phyloP scores from a whole-genome alignment of 2,888 invertebrate species.

The Spodoptera exigua region DNA sequence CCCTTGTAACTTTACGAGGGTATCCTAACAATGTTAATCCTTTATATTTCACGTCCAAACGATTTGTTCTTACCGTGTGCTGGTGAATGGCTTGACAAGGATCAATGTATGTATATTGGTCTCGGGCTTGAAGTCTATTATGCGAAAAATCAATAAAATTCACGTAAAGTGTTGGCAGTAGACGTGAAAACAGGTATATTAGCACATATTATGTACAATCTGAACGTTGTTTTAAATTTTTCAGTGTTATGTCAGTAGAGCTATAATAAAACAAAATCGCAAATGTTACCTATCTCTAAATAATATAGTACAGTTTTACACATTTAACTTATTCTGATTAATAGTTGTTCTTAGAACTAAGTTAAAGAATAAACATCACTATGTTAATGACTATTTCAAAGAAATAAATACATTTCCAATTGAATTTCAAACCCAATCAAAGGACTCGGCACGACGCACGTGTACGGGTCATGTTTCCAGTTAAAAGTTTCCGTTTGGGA shows the following conservation, averaged over 20 bases:
- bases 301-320: no score
- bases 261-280: background rate
- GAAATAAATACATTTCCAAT: constrained; percentile 1
- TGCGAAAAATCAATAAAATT: constrained; percentile 43
- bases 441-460: constrained; percentile 23
- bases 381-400: background rate
- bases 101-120: constrained; percentile 30
- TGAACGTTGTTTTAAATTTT: no score
- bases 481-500: constrained; percentile 59
- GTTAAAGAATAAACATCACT: no score
- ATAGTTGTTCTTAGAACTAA: no score
- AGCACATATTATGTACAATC: no score
- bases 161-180: constrained; percentile 22
- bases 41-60: constrained; percentile 30
- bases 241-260: no score
- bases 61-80: constrained; percentile 21
- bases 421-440: constrained; percentile 32
- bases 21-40: constrained; percentile 26
- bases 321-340: no score
- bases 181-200: constrained; percentile 10
- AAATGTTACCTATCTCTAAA: background rate
- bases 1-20: constrained; percentile 38
- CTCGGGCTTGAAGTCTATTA: constrained; percentile 34
- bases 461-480: constrained; percentile 46
- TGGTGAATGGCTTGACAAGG: constrained; percentile 30